Base-by-base conservation (phyloP, 2,113 vertebrate genomes). In the Callopanchax toddi region DNA sequence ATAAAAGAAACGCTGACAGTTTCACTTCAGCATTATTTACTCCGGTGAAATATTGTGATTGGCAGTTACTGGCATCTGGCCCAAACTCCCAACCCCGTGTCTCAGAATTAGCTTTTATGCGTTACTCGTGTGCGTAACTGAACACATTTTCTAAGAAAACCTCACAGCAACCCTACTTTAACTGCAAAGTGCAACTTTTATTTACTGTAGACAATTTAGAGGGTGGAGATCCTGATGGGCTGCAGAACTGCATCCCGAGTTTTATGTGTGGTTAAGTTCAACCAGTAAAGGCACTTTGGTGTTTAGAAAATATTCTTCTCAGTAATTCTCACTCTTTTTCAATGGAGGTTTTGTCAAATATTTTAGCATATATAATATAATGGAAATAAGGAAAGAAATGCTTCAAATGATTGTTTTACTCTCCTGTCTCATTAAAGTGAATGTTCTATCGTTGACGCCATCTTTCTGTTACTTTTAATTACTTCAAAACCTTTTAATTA, bases 21-120 rank as follows among this genome's bases (percentile, higher is more conserved):
- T 75, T 74, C 42, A 70, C 75, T 77, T 62, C 53, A 60, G 49
- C 52, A 6, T 67, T 69, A 50, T 79, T 76, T 79, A 79, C 64
- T 54, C 26, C 7, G 8, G 12, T 57, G 62, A 52, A 48, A 20
- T 54, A 29, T 48, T 49, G 34, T 29, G 66, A 60, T 51, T 67
- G 55, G 13, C 15, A 57, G 45, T 44, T 23, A 43, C 20, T 40
- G 63, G 42, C 43, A 25, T 0, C 23, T 13, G n/a, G 53, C 51
- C 51, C 51, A 22, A 12, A 37, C 6, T 13, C 49, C 13, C 52
- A 26, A 39, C 46, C 25, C 46, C 0, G 26, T 6, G 23, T 32
- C 9, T 21, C 2, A 23, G 51, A 48, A 50, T 56, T 11, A n/a
- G 36, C 29, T 11, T 17, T 39, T 2, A n/a, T 10, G 11, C 6